Evolutionary conservation across 2,888 invertebrate genomes (phyloP), one percentile per base, ranked within the genome.

Genomic region (Calameuta filiformis): DNA sequence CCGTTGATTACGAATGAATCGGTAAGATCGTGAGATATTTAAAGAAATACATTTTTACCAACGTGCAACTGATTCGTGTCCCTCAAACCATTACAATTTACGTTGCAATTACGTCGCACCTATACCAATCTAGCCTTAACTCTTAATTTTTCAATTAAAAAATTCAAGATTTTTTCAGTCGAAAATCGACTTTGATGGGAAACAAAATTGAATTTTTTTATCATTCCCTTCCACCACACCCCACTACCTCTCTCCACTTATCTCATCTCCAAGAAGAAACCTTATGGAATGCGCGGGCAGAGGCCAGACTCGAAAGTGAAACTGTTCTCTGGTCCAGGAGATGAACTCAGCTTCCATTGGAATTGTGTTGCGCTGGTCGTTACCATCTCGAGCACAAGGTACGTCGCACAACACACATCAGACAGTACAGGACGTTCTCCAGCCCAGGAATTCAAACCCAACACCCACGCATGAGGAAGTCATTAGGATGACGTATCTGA

Each of bases 401-500:
- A 37, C 37, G 37, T 40, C 40, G 40, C 6, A 15, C 40, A 40
- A 40, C 37, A 71, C 33, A 35, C 33, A 35, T 37, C 56, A 69
- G 76, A 73, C 56, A 73, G 40, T 31, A 31, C 30, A 73, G 69
- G 69, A 69, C 12, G 33, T 30, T 69, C 69, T 33, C 30, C 69
- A 11, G 11, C 11, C 3, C 69, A 33, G 23, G 69, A 69, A 73
- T 75, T 40, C 69, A 15, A 35, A 35, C 69, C 12, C 23, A 15
- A 69, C 76, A 71, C 78, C 78, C 68, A 79, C 76, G 76, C 78
- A 83, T 75, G 80, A 85, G 85, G 86, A 86, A 86, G 81, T 82
- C 81, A 83, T 82, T 86, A 85, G 81, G 80, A 82, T 82, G 85
- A 86, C 83, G 81, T 84, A 84, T 84, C 79, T 74, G 85, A 85